Conservation (phyloP, 1,140 invertebrate species). For the Zaprionus gabonicus region DNA sequence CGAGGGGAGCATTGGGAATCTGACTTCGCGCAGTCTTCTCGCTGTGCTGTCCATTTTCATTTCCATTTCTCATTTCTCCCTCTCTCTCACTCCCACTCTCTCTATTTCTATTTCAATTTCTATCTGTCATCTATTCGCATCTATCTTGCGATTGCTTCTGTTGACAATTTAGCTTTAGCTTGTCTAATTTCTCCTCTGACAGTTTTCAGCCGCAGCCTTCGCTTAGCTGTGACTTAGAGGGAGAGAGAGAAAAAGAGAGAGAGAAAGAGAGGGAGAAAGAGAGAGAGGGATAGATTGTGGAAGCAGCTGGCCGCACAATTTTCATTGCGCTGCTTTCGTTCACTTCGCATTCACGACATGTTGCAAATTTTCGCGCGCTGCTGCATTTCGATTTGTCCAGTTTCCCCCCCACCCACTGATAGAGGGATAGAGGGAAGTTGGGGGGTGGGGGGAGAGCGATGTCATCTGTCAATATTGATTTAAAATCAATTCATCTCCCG, state of each 20-base stretch:
- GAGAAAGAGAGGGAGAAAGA: neutral
- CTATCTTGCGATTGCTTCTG: constrained; percentile 43
- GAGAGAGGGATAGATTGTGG: constrained; percentile 13
- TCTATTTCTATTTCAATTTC: constrained; percentile 16
- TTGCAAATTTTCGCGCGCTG: constrained; percentile 43
- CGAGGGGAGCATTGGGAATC: neutral
- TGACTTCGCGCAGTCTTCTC: neutral
- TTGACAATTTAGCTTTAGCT: constrained; percentile 49
- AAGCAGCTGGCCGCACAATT: constrained; percentile 44
- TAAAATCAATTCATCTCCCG: constrained; percentile 81
- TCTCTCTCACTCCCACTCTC: neutral
- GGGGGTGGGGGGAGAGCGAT: constrained; percentile 34
- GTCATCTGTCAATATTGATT: constrained; percentile 81
- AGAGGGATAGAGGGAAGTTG: neutral
- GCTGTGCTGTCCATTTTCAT: constrained; percentile 1
- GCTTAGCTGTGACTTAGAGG: neutral
- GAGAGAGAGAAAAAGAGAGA: neutral
- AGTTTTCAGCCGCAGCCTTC: constrained; percentile 36
- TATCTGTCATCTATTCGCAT: constrained; percentile 25
- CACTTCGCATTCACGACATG: constrained; percentile 38
- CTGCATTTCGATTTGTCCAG: constrained; percentile 24
- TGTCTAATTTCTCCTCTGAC: constrained; percentile 49
- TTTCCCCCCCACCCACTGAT: neutral
- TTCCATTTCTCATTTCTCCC: neutral
- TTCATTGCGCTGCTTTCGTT: constrained; percentile 52